These are phyloP conservation scores for Linyphia triangularis DNA, from an alignment of 2,888 invertebrate genomes.

Conservation along the genomic window DNA sequence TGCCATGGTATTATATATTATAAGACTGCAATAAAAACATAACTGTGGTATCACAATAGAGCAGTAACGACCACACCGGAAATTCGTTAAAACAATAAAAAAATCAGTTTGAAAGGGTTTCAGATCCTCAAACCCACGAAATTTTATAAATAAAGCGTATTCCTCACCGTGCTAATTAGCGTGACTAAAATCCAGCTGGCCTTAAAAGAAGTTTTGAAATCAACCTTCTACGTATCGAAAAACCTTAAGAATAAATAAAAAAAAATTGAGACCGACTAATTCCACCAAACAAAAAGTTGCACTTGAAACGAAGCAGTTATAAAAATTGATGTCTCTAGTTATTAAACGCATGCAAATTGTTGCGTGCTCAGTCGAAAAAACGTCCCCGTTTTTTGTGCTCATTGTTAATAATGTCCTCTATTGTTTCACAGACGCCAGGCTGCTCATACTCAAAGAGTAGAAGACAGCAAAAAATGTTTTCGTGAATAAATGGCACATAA, in stretches of 20 bases:
- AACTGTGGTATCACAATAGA: too few relatives aligned
- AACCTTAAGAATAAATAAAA: conserved; percentile 29
- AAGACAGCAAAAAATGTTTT: background rate
- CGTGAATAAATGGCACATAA: conserved; percentile 13
- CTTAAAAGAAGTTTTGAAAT: too few relatives aligned
- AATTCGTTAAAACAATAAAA: background rate
- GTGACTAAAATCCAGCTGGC: conserved; percentile 15
- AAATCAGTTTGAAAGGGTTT: background rate
- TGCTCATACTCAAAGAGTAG: conserved; percentile 27
- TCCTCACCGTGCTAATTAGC: background rate
- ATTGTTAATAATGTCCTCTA: conserved; percentile 39
- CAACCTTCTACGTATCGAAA: background rate
- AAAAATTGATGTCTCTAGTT: conserved; percentile 49
- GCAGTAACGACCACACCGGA: background rate
- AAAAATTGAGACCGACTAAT: conserved; percentile 7
- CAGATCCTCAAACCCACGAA: conserved; percentile 22
- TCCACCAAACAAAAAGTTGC: conserved; percentile 27
- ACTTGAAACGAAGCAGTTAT: background rate
- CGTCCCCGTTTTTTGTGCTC: background rate
- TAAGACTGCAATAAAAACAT: background rate
- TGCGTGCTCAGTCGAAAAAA: conserved; percentile 12
- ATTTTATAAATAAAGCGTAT: background rate
- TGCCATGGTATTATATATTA: conserved; percentile 4
- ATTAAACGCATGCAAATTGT: conserved; percentile 53
- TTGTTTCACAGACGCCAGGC: conserved; percentile 51